Conservation (phyloP, 2,888 invertebrate species). For the Petrolisthes cinctipes region DNA sequence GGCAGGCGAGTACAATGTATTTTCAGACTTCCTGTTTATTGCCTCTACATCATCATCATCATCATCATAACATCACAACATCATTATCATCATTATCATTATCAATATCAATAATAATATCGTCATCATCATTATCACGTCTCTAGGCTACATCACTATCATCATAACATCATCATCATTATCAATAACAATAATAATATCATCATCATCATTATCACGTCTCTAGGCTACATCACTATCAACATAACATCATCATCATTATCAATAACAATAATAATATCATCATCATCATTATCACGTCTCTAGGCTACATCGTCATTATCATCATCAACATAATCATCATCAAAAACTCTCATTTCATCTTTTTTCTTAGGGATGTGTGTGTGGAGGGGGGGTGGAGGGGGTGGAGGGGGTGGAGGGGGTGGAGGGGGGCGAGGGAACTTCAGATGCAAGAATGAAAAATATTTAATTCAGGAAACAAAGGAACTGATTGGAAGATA, state of each 20-base stretch:
- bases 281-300: background rate
- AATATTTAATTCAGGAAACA: too few relatives aligned
- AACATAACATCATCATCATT: background rate
- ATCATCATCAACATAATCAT: background rate
- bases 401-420: background rate
- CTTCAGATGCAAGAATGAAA: too few relatives aligned
- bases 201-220: background rate
- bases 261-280: background rate
- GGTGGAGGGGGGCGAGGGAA: background rate
- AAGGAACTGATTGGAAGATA: too few relatives aligned
- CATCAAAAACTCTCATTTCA: background rate
- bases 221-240: background rate
- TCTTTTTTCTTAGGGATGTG: background rate
- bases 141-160: background rate
- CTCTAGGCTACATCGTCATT: background rate
- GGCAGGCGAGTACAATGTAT: background rate
- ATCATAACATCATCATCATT: background rate
- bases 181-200: background rate
- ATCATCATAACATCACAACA: background rate
- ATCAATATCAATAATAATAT: background rate
- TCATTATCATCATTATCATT: background rate
- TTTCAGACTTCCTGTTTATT: background rate
- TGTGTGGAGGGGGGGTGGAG: background rate
- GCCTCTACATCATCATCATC: background rate
- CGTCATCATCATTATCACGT: background rate